Percentiles rank a stretch among this genome's conserved stretches.
phyloP scores from a whole-genome alignment of 37 sponge, comb jelly and placozoan species.

The Haliclona indistincta region DNA sequence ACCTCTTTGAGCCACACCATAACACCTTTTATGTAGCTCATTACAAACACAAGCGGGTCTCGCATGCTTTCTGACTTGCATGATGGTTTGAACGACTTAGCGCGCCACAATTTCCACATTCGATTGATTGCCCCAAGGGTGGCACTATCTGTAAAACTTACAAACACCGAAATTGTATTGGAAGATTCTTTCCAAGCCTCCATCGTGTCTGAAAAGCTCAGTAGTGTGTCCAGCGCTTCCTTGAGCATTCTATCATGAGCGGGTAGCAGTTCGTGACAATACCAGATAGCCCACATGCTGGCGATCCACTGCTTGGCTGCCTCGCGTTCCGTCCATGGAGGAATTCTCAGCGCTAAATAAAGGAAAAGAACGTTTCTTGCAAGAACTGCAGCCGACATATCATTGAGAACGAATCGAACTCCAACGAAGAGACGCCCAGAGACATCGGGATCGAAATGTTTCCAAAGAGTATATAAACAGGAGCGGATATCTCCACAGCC shows the following conservation, averaged over 20 bases:
- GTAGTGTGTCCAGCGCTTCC: slow-evolving; percentile 11
- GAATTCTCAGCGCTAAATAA: slow-evolving; percentile 13
- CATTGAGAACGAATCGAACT: slow-evolving; percentile 47
- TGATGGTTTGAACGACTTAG: background rate
- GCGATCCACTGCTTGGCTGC: slow-evolving; percentile 21
- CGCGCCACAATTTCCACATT: slow-evolving; percentile 38
- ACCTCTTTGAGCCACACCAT: no score
- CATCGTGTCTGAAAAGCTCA: background rate
- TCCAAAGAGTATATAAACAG: slow-evolving; percentile 51
- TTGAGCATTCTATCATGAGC: slow-evolving; percentile 1
- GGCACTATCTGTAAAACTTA: slow-evolving; percentile 5
- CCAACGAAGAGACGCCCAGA: slow-evolving; percentile 7
- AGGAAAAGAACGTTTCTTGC: slow-evolving; percentile 50
- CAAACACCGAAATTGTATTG: slow-evolving; percentile 6
- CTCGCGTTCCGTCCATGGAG: background rate
- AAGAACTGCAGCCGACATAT: slow-evolving; percentile 32
- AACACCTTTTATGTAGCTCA: no score
- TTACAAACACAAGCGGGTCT: no score
- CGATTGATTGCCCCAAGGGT: background rate
- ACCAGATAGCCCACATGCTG: slow-evolving; percentile 59
- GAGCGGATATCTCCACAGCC: slow-evolving; percentile 59
- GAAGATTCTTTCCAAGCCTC: slow-evolving; percentile 7
- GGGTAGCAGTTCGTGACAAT: slow-evolving; percentile 38
- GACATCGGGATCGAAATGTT: slow-evolving; percentile 17
- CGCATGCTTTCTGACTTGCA: no score